phyloP scores from a whole-genome alignment of 2,797 vertebrate genomes.

The Falco columbarius region DNA sequence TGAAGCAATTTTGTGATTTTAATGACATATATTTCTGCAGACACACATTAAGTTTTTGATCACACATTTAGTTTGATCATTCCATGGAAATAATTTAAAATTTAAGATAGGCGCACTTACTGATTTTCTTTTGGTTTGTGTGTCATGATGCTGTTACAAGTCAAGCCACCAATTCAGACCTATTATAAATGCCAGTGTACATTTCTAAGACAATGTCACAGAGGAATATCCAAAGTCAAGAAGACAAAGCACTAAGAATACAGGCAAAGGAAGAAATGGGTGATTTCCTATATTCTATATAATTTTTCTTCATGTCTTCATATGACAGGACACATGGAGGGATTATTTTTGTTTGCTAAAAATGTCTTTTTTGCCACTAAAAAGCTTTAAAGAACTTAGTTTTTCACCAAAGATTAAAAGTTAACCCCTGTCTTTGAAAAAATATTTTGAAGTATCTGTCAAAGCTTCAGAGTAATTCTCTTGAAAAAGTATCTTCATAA shows the following conservation, averaged over 20 bases:
- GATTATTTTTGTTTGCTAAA: background rate
- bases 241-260: background rate
- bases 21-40: background rate
- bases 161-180: background rate
- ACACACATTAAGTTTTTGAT: background rate
- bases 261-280: background rate
- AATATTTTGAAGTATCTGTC: background rate
- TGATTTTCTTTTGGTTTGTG: background rate
- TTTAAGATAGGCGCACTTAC: background rate
- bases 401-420: conserved; percentile 2
- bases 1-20: background rate
- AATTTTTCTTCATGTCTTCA: background rate
- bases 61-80: background rate
- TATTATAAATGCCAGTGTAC: background rate
- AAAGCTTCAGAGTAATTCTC: background rate
- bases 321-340: background rate
- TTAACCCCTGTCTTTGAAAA: background rate
- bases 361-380: background rate
- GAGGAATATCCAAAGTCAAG: background rate
- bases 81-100: background rate
- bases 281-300: background rate
- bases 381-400: background rate
- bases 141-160: background rate
- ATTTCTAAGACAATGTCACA: background rate
- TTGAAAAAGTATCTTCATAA: background rate